phyloP scores from a whole-genome alignment of 2,888 invertebrate species.

The Oasisia sp. region DNA sequence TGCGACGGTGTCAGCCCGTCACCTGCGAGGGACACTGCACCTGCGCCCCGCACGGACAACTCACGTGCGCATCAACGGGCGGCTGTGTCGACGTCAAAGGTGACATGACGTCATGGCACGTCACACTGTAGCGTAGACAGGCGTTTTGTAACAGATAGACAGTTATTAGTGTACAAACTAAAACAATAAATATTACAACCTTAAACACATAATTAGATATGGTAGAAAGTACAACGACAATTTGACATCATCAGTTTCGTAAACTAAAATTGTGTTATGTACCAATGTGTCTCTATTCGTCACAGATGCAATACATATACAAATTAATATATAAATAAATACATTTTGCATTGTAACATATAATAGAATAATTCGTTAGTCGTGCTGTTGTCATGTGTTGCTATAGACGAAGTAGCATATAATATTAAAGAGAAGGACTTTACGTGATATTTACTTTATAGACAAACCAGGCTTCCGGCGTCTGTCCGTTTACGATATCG shows the following conservation, averaged over 20 bases:
- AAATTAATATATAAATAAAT: too few species aligned
- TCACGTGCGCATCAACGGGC: constrained; percentile 30
- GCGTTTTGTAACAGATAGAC: too few species aligned
- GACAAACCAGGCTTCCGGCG: not conserved
- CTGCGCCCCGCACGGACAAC: constrained; percentile 45
- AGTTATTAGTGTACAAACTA: too few species aligned
- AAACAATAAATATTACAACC: too few species aligned
- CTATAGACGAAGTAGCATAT: not conserved
- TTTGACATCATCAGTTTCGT: too few species aligned
- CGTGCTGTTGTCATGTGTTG: not conserved
- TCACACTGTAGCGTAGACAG: not conserved
- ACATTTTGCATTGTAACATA: too few species aligned
- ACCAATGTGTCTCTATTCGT: too few species aligned
- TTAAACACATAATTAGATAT: too few species aligned
- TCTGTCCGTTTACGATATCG: not conserved
- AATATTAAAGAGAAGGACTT: not conserved
- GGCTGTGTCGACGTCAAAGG: not conserved
- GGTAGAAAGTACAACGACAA: too few species aligned
- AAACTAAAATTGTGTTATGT: too few species aligned
- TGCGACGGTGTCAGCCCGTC: constrained; percentile 41
- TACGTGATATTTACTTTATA: not conserved
- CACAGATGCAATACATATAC: too few species aligned
- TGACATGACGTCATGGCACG: not conserved
- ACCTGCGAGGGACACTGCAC: constrained; percentile 48
- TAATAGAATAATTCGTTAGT: too few species aligned